Percentiles rank a stretch among this genome's conserved stretches.
These are phyloP conservation scores for Dendroctonus ponderosae DNA, from an alignment of 1,140 invertebrate species.

Conservation along the genomic window DNA sequence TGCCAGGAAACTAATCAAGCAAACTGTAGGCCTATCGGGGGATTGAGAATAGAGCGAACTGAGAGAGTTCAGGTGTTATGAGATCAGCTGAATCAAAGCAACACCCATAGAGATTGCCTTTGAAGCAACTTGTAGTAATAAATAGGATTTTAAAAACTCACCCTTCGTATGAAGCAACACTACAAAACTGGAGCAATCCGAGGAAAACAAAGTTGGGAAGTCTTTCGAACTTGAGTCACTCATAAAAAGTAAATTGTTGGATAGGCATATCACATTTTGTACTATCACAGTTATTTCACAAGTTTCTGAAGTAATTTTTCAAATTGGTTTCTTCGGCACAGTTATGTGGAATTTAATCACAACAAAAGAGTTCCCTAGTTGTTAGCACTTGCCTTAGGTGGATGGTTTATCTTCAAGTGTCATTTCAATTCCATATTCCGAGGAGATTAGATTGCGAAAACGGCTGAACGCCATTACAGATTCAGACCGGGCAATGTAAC, in stretches of 20 bases:
- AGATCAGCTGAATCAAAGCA: no score
- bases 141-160: no score
- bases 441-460: conserved; percentile 38
- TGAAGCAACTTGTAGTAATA: no score
- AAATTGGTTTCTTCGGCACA: conserved; percentile 20
- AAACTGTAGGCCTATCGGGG: no score
- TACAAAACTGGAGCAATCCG: no score
- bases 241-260: conserved; percentile 31
- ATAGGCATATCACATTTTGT: conserved; percentile 44
- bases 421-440: conserved; percentile 39
- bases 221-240: conserved; percentile 21
- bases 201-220: background rate
- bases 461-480: conserved; percentile 48
- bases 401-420: conserved; percentile 37
- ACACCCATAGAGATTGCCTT: no score
- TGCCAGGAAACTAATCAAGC: no score
- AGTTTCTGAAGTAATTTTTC: conserved; percentile 22
- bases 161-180: no score
- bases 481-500: conserved; percentile 46
- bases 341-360: conserved; percentile 10
- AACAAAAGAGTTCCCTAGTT: conserved; percentile 22
- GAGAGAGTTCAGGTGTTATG: no score
- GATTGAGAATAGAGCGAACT: no score
- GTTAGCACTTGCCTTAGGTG: conserved; percentile 26
- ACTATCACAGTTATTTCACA: conserved; percentile 44